These are phyloP conservation scores for Acanthurus leucopareius DNA, from an alignment of 2,797 vertebrate genomes.

Conservation along the genomic window DNA sequence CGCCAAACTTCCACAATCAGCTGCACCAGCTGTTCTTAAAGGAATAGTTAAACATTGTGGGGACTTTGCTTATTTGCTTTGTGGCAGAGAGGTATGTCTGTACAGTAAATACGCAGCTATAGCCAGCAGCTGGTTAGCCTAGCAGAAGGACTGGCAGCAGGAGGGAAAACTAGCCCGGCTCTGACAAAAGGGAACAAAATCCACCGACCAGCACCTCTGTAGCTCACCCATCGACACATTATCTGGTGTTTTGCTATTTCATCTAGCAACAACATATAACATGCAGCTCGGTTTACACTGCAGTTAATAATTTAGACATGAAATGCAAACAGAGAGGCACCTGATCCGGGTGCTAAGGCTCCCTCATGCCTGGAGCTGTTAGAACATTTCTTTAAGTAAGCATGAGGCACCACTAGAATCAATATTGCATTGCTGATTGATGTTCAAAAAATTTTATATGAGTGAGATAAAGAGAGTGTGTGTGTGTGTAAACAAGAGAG, in stretches of 20 bases:
- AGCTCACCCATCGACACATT: not conserved
- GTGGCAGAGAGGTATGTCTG: not conserved
- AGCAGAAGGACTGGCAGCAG: not conserved
- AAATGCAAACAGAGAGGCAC: not conserved
- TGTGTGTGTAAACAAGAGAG: not conserved
- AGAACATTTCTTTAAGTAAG: too few relatives aligned
- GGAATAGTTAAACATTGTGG: not conserved
- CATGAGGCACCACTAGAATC: not conserved
- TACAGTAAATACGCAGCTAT: not conserved
- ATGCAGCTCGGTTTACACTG: too few relatives aligned
- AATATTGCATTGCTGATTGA: not conserved
- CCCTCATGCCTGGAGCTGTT: not conserved
- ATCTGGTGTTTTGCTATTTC: not conserved
- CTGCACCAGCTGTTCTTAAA: not conserved
- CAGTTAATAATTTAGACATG: not conserved
- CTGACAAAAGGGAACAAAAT: not conserved
- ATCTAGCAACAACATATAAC: too few relatives aligned
- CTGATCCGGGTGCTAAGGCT: not conserved
- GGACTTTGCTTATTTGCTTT: not conserved
- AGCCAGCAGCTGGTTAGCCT: not conserved
- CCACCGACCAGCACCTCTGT: not conserved
- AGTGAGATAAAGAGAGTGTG: not conserved
- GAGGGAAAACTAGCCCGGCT: not conserved
- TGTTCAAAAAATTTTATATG: not conserved
- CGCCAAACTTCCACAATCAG: not conserved